Base-by-base conservation (phyloP, 2,888 invertebrate genomes). In the Microchrysa polita region DNA sequence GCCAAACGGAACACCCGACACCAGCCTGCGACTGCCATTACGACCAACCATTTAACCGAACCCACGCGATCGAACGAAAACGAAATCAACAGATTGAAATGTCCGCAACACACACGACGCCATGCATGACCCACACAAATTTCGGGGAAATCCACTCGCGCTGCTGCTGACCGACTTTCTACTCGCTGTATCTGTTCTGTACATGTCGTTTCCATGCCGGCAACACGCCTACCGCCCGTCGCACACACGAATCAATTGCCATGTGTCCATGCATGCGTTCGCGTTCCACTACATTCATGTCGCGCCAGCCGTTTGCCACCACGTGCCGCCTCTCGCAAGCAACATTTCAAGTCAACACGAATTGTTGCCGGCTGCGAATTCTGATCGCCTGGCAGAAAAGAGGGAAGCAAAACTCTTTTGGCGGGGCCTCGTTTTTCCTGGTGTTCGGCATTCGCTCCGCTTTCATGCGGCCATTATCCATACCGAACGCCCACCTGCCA, bases 321-420 rank as follows among this genome's bases (percentile, higher is more conserved):
- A 69, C 69, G 69, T 69, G 69, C 23, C 55, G 69, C 69, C 69
- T 69, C 12, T 69, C 55, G 57, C 42, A 20, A 42, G 57, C 55
- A 20, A 18, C 18, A 34, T 5, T 16, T 40, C 57, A 69, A 69
- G 40, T 69, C 57, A 20, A 57, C 20, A 7, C 16, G 65, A 27
- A 59, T 44, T 18, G 4, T 67, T 52, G 16, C 71, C 40, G 74
- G 73, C 78, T 79, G 44, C 23, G 71, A 74, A 77, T 80, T 76
- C 80, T 84, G 83, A 4, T 77, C 78, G 79, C 84, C 82, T 83
- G 80, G 80, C 83, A 80, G 80, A 84, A 84, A 84, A 84, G 84
- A 84, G 84, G 84, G 84, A 84, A 84, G 84, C 84, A 80, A 81
- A 81, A 81, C 82, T 83, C 82, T 84, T 84, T 84, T 84, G 84